A percentile compares a stretch with the other conserved stretches of the same genome.
These are phyloP conservation scores for Nanorana parkeri DNA, from an alignment of 2,113 vertebrate species.

Conservation along the genomic window DNA sequence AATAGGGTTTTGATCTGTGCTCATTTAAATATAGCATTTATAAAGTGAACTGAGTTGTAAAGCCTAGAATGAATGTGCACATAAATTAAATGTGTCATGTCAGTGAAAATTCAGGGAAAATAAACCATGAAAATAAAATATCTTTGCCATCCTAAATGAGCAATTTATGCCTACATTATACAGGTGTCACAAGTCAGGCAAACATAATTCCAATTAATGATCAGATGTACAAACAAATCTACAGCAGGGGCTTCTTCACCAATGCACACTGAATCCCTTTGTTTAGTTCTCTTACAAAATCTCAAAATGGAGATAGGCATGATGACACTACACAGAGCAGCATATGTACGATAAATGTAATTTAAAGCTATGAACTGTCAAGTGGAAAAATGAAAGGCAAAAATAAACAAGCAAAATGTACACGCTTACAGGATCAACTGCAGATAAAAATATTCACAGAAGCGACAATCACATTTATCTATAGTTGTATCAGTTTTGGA, in stretches of 20 bases:
- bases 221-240: not conserved
- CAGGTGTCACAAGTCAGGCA: constrained; percentile 37
- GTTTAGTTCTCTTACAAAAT: not conserved
- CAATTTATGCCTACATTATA: constrained; percentile 1
- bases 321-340: not conserved
- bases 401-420: constrained; percentile 33
- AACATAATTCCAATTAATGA: constrained; percentile 43
- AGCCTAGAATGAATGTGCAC: constrained; percentile 58
- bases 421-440: constrained; percentile 15
- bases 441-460: constrained; percentile 5
- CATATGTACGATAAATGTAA: constrained; percentile 26
- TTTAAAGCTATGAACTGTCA: constrained; percentile 29
- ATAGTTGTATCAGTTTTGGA: no score
- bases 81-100: constrained; percentile 53
- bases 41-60: constrained; percentile 62
- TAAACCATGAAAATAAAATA: constrained; percentile 26
- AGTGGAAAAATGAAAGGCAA: constrained; percentile 11
- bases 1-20: constrained; percentile 71
- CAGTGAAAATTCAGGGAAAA: constrained; percentile 4
- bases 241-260: not conserved
- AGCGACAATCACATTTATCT: not conserved
- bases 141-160: constrained; percentile 24
- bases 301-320: constrained; percentile 12
- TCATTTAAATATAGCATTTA: constrained; percentile 63
- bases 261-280: constrained; percentile 1